Base-by-base conservation (phyloP, 2,888 invertebrate genomes). In the Lysandra coridon region DNA sequence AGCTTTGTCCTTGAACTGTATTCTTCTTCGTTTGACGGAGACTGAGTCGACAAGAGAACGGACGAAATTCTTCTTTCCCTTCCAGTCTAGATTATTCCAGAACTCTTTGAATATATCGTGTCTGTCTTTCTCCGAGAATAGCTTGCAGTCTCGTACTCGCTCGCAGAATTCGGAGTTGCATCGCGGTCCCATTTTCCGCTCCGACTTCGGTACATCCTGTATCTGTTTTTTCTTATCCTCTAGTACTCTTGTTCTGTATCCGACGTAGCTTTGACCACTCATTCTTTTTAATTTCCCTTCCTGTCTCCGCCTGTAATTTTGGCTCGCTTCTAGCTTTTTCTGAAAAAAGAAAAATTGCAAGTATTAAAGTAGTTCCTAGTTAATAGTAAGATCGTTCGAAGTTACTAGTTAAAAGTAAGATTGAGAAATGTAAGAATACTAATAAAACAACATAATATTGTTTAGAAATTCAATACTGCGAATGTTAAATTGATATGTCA, bases 81-180 rank as follows among this genome's bases (percentile, higher is more conserved):
- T 80, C 92, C 92, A 92, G 75, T 90, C 87, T 4, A 91, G 49
- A 1, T 86, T 84, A 44, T 88, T 88, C 92, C 92, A 92, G 83
- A 92, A 92, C 23, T 87, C 79, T 2, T 81, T 60, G 74, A 92
- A 92, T 2, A 91, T 87, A 0, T 85, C 81, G 17, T 81, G 23
- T 78, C 92, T 83, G 12, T 82, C 85, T 2, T 81, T 81, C 2
- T 89, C 88, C 0, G 82, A 81, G 77, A 92, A 84, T 2, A 57
- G 33, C 30, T 30, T 76, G 14, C 76, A 76, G 30, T 76, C 30
- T 57, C 76, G 23, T 10, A 73, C 53, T 37, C 73, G 79, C 84
- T 87, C 1, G 75, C 78, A 78, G n/a, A 64, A 73, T 53, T 53
- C 49, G n/a, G 78, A 73, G 17, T 53, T 73, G 53, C 78, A 78